phyloP scores from a whole-genome alignment of 2,113 vertebrate genomes.

The Boleophthalmus pectinirostris region DNA sequence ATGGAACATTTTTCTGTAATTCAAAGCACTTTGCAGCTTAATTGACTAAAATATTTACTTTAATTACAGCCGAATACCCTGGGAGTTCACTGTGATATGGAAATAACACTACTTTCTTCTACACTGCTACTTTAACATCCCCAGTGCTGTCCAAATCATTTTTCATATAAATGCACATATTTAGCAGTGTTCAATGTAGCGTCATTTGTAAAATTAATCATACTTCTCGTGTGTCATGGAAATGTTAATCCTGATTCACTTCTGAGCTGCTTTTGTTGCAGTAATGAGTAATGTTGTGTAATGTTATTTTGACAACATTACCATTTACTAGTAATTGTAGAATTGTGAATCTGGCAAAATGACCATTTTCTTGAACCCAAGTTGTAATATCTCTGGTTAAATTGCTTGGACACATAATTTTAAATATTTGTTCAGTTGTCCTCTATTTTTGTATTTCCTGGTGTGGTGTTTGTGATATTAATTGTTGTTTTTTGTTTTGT shows the following conservation, averaged over 20 bases:
- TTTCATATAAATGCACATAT: background rate
- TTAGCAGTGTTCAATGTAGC: background rate
- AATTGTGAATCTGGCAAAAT: background rate
- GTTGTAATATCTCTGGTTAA: background rate
- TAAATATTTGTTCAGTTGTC: background rate
- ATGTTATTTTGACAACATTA: background rate
- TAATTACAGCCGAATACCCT: slow-evolving; percentile 60
- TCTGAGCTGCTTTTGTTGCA: background rate
- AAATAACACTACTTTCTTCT: slow-evolving; percentile 18
- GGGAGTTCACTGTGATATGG: slow-evolving; percentile 39
- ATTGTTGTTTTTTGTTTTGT: slow-evolving; percentile 34
- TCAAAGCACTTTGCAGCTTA: slow-evolving; percentile 52
- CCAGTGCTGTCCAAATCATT: background rate
- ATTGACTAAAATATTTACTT: slow-evolving; percentile 65
- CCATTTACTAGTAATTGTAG: background rate
- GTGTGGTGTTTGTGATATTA: background rate
- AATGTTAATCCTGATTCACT: background rate
- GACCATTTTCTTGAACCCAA: background rate
- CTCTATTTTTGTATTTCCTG: background rate
- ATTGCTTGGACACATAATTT: background rate
- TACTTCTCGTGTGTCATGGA: background rate
- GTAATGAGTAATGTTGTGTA: background rate
- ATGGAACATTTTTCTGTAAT: slow-evolving; percentile 51
- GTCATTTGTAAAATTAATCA: slow-evolving; percentile 1
- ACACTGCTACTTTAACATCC: background rate